Evolutionary conservation across 2,797 vertebrate species (phyloP), one percentile per base, ranked within the genome.

Genomic region (Scyliorhinus canicula): DNA sequence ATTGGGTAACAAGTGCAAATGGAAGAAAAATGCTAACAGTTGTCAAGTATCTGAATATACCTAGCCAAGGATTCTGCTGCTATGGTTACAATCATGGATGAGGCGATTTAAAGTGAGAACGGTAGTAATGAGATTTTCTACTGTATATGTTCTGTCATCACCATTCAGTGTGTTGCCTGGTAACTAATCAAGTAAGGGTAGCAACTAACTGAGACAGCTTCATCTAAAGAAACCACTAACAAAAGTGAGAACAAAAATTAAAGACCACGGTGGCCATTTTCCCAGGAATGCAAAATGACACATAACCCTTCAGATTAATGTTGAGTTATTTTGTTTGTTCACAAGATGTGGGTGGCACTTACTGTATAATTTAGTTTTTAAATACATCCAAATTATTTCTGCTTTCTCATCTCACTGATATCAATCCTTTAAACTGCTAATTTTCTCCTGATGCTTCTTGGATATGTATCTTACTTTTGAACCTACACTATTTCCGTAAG

Each of bases 91-190:
- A 69, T 94, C 67, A 35, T 35, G 65, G 93, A 74, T 50, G 67
- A 94, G 67, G 14, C 55, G 47, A 31, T 65, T 21, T 31, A 52
- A 65, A 74, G 44, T 69, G 60, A 93, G 47, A 26, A 93, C 19
- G 28, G 67, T 67, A 14, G 47, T 69, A 69, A 74, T 94, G 67
- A 94, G 93, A 94, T 94, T 94, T 69, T 69, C 44, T 31, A 74
- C 93, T 19, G 47, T 52, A n/a, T 74, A 55, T 74, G 67, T 74
- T 91, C 93, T 94, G 67, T 94, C n/a, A 47, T 94, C 47, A 94
- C 65, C 31, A 47, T 69, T 94, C 35, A 74, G 67, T 19, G 63
- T 67, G 65, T 69, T 71, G 93, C 93, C 67, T 94, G 93, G 67
- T 71, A 94, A 94, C 50, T 2, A 94, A 94, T 74, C 47, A 94